Percentiles rank a stretch among this genome's conserved stretches.
phyloP scores from a whole-genome alignment of 2,797 vertebrate species.

The Chaunax sp. region DNA sequence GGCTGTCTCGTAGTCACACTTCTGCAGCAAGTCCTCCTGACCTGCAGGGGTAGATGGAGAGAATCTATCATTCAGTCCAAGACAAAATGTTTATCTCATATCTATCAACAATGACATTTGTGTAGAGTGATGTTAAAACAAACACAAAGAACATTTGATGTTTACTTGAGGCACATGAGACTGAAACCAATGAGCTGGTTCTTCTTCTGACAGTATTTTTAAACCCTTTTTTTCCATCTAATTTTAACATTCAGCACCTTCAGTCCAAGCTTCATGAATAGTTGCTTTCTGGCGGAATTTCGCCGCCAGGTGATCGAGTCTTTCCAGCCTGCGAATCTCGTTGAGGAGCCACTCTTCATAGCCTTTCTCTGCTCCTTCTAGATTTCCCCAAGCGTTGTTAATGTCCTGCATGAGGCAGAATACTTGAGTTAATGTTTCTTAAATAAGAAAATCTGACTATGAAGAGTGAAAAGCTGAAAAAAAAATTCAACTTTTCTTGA shows the following conservation, averaged over 20 bases:
- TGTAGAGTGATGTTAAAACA: neutral
- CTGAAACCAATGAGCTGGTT: neutral
- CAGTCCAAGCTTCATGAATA: conserved; percentile 98
- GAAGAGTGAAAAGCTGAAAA: neutral
- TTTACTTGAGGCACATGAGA: neutral
- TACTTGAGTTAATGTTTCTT: neutral
- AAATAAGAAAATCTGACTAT: neutral
- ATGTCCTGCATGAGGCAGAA: conserved; percentile 86
- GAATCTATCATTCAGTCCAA: neutral
- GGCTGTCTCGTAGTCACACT: conserved; percentile 93
- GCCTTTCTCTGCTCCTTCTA: conserved; percentile 97
- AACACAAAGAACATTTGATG: neutral
- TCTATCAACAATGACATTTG: neutral
- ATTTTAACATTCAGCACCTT: conserved; percentile 65
- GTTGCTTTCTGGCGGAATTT: conserved; percentile 98
- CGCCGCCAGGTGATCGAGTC: conserved; percentile 97
- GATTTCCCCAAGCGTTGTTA: conserved; percentile 93
- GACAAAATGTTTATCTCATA: neutral
- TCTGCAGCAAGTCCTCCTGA: conserved; percentile 94
- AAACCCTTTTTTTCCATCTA: neutral
- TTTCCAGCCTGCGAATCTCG: conserved; percentile 95
- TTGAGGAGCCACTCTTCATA: conserved; percentile 99
- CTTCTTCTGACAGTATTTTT: neutral
- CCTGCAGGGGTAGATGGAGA: conserved; percentile 79
- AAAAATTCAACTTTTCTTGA: neutral